Conservation (phyloP, 2,113 vertebrate species). For the Prunella fulvescens region DNA sequence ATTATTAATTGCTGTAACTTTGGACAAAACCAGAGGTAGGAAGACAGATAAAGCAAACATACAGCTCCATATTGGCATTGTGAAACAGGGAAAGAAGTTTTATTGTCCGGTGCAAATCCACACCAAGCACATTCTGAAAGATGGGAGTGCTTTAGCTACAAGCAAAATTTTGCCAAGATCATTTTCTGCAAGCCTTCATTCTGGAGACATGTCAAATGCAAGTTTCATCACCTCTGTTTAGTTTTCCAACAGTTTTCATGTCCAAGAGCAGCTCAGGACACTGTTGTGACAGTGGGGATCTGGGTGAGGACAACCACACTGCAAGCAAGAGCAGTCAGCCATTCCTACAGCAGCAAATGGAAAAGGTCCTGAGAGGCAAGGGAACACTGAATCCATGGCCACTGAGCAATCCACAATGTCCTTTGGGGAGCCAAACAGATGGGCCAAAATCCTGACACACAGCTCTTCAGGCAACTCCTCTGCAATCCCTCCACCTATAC, state of each 20-base stretch:
- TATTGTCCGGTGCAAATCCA: background rate
- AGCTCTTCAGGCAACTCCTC: background rate
- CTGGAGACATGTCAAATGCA: rapidly evolving
- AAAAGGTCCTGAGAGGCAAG: background rate
- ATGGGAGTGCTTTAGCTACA: background rate
- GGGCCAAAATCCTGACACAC: background rate
- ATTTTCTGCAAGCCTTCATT: background rate
- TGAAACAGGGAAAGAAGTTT: background rate
- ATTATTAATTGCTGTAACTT: background rate
- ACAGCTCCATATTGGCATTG: background rate
- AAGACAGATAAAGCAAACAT: background rate
- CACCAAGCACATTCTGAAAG: background rate
- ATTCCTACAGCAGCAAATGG: background rate
- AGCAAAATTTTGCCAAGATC: background rate
- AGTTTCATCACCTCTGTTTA: background rate
- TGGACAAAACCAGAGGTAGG: background rate
- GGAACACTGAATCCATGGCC: background rate
- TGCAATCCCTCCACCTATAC: background rate
- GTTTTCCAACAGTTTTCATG: background rate
- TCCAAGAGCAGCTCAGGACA: background rate
- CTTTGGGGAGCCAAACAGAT: background rate
- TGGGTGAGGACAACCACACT: background rate
- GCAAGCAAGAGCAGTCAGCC: background rate
- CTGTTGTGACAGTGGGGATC: rapidly evolving
- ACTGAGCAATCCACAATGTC: background rate